These are phyloP conservation scores for Chaenogobius annularis DNA, from an alignment of 2,113 vertebrate genomes.

Conservation along the genomic window DNA sequence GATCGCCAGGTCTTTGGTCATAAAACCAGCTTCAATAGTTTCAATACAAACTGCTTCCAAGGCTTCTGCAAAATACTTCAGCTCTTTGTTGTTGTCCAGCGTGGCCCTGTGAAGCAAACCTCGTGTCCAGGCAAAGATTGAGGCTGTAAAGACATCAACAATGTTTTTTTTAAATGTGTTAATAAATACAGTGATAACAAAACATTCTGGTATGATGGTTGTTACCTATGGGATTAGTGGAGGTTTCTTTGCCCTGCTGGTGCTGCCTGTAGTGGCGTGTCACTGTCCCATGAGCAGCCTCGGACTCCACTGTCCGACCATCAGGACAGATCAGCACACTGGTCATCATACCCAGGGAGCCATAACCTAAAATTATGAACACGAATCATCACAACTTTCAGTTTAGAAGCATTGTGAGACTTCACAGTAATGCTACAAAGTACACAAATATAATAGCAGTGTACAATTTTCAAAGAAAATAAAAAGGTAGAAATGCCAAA, in stretches of 20 bases:
- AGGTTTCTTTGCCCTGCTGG: constrained; percentile 96
- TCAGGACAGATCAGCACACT: constrained; percentile 96
- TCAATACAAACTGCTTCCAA: constrained; percentile 94
- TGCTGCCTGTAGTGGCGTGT: constrained; percentile 95
- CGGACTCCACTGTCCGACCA: constrained; percentile 93
- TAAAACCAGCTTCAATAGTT: constrained; percentile 95
- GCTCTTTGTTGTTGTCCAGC: constrained; percentile 87
- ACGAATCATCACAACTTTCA: background rate
- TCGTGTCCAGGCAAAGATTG: constrained; percentile 97
- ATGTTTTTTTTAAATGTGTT: background rate
- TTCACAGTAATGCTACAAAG: background rate
- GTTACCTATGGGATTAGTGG: constrained; percentile 97
- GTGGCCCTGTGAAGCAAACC: constrained; percentile 92
- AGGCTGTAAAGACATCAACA: constrained; percentile 76
- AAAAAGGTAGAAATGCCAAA: background rate
- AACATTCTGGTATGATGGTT: background rate
- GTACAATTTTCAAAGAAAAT: background rate
- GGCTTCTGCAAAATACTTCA: constrained; percentile 82
- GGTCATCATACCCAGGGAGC: constrained; percentile 98
- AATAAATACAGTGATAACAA: too few species aligned
- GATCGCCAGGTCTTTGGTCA: constrained; percentile 97
- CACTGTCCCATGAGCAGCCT: constrained; percentile 95
- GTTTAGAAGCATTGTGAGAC: background rate
- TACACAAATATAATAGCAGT: background rate
- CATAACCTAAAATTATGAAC: constrained; percentile 81